A percentile compares a stretch with the other conserved stretches of the same genome.
Evolutionary conservation across 2,888 invertebrate genomes (phyloP).

Genomic region (Thymelicus lineola): DNA sequence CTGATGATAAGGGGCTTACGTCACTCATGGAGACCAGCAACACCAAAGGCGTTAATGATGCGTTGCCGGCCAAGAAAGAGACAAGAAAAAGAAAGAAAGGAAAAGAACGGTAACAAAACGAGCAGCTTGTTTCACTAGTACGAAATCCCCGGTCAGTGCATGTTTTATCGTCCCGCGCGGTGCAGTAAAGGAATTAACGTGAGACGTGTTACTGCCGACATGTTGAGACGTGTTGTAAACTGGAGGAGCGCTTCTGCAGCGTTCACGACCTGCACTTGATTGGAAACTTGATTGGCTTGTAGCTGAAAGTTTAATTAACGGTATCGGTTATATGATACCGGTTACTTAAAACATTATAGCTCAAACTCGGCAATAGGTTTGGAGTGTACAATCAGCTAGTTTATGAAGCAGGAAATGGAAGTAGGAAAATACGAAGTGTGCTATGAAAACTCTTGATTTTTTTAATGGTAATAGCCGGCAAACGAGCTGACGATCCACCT

Average conservation of each 20-base stretch:
- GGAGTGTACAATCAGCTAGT: too few species aligned
- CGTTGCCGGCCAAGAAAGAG: too few species aligned
- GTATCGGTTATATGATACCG: constrained; percentile 12
- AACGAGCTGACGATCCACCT: too few species aligned
- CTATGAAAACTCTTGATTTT: too few species aligned
- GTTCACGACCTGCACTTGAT: constrained; percentile 11
- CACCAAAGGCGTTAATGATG: too few species aligned
- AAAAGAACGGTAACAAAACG: neutral
- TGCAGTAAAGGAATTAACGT: constrained; percentile 31
- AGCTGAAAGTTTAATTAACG: constrained; percentile 24
- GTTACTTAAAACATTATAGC: neutral
- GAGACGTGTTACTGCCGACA: constrained; percentile 26
- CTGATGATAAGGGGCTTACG: too few species aligned
- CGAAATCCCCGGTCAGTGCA: constrained; percentile 11
- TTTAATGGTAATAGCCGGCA: too few species aligned
- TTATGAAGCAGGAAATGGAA: too few species aligned
- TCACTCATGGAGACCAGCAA: too few species aligned
- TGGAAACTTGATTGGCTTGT: constrained; percentile 4
- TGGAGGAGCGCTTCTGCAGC: constrained; percentile 1
- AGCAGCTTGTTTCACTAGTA: constrained; percentile 3
- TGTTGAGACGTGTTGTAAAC: constrained; percentile 22
- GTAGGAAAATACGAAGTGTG: too few species aligned
- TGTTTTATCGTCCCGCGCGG: constrained; percentile 28
- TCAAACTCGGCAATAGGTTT: too few species aligned
- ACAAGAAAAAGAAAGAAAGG: too few species aligned